These are phyloP conservation scores for Xiphophorus maculatus DNA, from an alignment of 2,113 vertebrate species.

Conservation along the genomic window DNA sequence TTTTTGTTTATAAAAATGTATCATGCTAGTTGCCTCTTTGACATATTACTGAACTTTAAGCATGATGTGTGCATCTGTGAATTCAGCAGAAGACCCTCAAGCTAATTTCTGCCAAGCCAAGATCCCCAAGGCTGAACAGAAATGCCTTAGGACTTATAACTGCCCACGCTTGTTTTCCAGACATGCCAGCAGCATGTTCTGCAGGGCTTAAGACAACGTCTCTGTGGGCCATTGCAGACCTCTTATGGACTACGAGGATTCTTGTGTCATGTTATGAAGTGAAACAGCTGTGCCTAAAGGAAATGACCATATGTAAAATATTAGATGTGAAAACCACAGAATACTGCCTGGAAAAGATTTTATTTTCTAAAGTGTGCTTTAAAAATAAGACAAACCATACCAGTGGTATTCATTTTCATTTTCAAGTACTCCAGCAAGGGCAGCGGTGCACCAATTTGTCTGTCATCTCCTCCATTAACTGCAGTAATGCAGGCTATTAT, in stretches of 20 bases:
- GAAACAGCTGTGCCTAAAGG: conserved; percentile 24
- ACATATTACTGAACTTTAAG: conserved; percentile 57
- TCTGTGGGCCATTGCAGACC: conserved; percentile 36
- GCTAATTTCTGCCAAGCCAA: conserved; percentile 30
- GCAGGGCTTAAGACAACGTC: conserved; percentile 39
- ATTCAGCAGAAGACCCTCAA: conserved; percentile 46
- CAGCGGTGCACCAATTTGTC: conserved; percentile 48
- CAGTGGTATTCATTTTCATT: conserved; percentile 29
- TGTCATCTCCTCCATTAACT: conserved; percentile 55
- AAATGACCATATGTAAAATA: conserved; percentile 15
- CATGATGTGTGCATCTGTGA: conserved; percentile 33
- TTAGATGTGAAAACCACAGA: not conserved
- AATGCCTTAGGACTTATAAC: conserved; percentile 61
- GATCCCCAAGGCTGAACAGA: conserved; percentile 43
- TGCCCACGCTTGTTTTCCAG: conserved; percentile 43
- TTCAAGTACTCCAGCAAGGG: conserved; percentile 34
- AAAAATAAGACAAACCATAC: conserved; percentile 15
- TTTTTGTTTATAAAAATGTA: too few species aligned
- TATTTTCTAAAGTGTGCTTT: conserved; percentile 22
- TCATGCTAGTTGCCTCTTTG: conserved; percentile 24
- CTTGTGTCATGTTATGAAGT: conserved; percentile 25
- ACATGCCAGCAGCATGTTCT: conserved; percentile 45
- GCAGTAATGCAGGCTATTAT: conserved; percentile 55
- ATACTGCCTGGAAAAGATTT: conserved; percentile 22
- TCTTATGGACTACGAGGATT: conserved; percentile 46